Base-by-base conservation (phyloP, 2,113 vertebrate genomes). In the Cromileptes altivelis region DNA sequence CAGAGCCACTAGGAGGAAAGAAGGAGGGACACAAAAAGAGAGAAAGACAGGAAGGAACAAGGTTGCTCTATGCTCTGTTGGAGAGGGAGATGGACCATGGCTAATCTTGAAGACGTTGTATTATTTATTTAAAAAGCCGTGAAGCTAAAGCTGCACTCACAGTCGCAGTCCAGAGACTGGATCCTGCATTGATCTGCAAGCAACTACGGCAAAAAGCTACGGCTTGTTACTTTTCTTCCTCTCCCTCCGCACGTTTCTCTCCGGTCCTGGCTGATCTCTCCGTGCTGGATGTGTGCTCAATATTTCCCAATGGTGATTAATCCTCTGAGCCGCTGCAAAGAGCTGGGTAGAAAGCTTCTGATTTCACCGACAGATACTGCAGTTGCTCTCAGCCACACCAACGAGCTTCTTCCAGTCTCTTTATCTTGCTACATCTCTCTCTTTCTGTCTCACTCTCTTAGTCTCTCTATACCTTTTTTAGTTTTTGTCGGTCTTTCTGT, bases 91-190 rank as follows among this genome's bases (percentile, higher is more conserved):
- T 93, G 92, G 83, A 94, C 90, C 94, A 85, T 91, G 91, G 91
- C 87, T 94, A 95, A 95, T 95, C 87, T 92, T 89, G 85, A 94
- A 94, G 94, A 93, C 90, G 58, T 90, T 81, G 82, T 94, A 94
- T 95, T 95, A 95, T 95, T 95, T 95, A 95, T 95, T 95, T 94
- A 94, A 94, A 94, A 94, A 94, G 84, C 89, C 6, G 52, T 82
- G 87, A 93, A 93, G 92, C 92, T 85, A 85, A 91, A 91, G 82
- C 93, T 89, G 86, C 87, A 82, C 91, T 93, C 80, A n/a, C 83
- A 91, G 74, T 89, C 70, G 65, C 90, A 90, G 82, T 91, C 86
- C 67, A 83, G 88, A 89, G 87, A 55, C 85, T 80, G 87, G 84
- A 72, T 89, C 80, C 85, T 90, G 82, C 85, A 81, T 89, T 80